Conservation (phyloP, 1,140 invertebrate genomes). For the Lepidurus couesii region DNA sequence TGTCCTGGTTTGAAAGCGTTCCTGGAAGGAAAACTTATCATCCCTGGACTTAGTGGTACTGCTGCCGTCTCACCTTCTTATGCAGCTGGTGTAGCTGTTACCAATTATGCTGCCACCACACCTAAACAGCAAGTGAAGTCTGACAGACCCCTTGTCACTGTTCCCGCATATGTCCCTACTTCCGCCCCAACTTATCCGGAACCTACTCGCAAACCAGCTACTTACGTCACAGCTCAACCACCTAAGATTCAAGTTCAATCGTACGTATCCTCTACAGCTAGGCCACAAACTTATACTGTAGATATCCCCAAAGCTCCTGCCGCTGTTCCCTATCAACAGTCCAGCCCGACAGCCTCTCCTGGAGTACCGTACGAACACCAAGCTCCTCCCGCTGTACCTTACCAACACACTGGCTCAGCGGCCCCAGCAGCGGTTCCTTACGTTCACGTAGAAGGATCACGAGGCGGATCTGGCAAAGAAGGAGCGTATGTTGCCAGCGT, state of each 20-base stretch:
- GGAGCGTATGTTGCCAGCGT: neutral
- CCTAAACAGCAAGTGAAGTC: neutral
- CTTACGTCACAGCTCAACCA: neutral
- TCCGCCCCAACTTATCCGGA: neutral
- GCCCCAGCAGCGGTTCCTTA: constrained; percentile 26
- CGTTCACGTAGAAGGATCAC: constrained; percentile 27
- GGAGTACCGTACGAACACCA: neutral
- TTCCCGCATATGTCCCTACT: neutral
- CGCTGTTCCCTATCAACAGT: neutral
- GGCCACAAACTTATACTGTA: neutral
- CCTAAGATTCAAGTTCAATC: neutral
- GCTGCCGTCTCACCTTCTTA: neutral
- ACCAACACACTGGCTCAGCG: constrained; percentile 31
- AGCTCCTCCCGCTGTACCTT: constrained; percentile 32
- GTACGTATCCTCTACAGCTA: neutral
- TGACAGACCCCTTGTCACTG: neutral
- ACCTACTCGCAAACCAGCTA: neutral
- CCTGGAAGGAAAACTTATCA: neutral
- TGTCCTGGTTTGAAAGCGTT: neutral
- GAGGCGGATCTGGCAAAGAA: constrained; percentile 8
- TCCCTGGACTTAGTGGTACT: neutral
- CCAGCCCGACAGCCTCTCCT: neutral
- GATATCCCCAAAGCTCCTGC: neutral
- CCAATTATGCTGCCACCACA: neutral
- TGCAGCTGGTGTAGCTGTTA: neutral